Conservation (phyloP, 37 sponge, comb jelly and placozoan genomes). For the Eunapius fragilis region DNA sequence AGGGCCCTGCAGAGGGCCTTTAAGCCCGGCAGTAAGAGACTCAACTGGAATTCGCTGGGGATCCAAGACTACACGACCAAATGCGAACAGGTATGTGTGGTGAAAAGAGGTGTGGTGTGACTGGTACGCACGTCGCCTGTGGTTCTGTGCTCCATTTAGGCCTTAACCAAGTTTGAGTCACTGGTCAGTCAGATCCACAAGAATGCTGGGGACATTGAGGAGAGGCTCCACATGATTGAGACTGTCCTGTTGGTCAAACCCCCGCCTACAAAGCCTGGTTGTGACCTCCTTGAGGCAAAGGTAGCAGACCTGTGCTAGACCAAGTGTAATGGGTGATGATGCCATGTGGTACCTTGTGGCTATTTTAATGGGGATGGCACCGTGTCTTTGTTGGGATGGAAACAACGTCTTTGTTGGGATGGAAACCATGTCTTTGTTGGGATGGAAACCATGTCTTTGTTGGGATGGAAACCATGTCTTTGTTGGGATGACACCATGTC, state of each 20-base stretch:
- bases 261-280: slow-evolving; percentile 71
- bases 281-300: slow-evolving; percentile 88
- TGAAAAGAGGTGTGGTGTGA: background rate
- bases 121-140: background rate
- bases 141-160: slow-evolving; percentile 20
- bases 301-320: too few species aligned
- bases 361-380: too few species aligned
- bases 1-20: slow-evolving; percentile 81
- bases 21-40: slow-evolving; percentile 91
- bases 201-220: slow-evolving; percentile 97
- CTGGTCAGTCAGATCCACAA: slow-evolving; percentile 95
- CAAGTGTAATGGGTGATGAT: too few species aligned
- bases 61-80: slow-evolving; percentile 94
- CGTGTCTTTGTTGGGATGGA: too few species aligned
- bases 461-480: too few species aligned
- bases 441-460: too few species aligned
- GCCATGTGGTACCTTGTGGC: too few species aligned
- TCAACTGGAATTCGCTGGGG: slow-evolving; percentile 99
- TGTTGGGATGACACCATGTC: too few species aligned
- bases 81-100: slow-evolving; percentile 74
- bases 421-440: too few species aligned
- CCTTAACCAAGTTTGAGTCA: slow-evolving; percentile 95
- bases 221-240: slow-evolving; percentile 85
- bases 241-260: slow-evolving; percentile 80
- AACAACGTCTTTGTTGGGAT: too few species aligned